These are phyloP conservation scores for Cantharis lateralis DNA, from an alignment of 2,888 invertebrate species.

Conservation along the genomic window DNA sequence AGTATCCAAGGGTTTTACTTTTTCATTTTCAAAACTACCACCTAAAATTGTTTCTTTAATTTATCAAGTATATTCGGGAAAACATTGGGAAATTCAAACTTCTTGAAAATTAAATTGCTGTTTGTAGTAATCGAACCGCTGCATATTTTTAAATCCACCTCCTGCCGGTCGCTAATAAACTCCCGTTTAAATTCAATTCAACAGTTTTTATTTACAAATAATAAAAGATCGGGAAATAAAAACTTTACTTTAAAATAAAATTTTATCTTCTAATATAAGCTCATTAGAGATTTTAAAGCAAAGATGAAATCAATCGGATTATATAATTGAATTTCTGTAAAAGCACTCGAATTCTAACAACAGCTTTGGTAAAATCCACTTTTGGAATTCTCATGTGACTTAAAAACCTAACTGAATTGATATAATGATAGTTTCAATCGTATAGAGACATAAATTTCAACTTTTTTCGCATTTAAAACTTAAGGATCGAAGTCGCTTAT, in stretches of 20 bases:
- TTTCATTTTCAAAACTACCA: not conserved
- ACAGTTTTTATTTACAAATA: not conserved
- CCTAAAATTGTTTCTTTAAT: not conserved
- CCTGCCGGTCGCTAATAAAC: not conserved
- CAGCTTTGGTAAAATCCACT: slow-evolving; percentile 16
- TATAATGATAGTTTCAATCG: slow-evolving; percentile 12
- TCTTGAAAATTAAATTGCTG: not conserved
- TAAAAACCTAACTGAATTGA: slow-evolving; percentile 13
- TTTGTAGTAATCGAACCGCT: not conserved
- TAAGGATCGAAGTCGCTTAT: not conserved
- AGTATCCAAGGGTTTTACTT: not conserved
- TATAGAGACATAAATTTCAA: slow-evolving; percentile 1
- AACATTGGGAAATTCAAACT: not conserved
- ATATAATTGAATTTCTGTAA: slow-evolving; percentile 22
- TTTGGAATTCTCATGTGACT: slow-evolving; percentile 24
- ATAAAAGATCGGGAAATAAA: not conserved
- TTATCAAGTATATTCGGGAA: not conserved
- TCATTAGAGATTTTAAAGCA: slow-evolving; percentile 5
- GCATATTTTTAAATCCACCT: not conserved
- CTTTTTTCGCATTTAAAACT: slow-evolving; percentile 12
- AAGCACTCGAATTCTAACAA: slow-evolving; percentile 8
- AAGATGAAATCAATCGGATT: slow-evolving; percentile 23
- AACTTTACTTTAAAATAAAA: not conserved
- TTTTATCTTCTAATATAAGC: not conserved
- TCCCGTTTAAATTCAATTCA: not conserved